phyloP scores from a whole-genome alignment of 1,140 invertebrate genomes.

The Dinoponera quadriceps region DNA sequence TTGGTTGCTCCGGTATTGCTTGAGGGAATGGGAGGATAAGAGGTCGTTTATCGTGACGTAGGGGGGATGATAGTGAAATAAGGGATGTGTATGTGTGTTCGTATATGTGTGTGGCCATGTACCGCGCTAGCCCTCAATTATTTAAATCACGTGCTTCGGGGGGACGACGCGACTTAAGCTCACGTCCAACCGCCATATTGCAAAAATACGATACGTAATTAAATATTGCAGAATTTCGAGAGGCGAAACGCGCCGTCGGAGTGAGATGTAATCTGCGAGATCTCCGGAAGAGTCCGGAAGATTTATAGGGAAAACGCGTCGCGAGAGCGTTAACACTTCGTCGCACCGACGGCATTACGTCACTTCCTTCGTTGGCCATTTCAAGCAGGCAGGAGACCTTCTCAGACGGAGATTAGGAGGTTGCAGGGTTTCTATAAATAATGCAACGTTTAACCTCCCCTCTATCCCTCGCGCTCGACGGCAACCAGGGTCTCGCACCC shows the following conservation, averaged over 20 bases:
- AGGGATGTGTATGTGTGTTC: not conserved
- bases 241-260: constrained; percentile 10
- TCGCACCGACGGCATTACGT: constrained; percentile 62
- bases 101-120: not conserved
- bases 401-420: constrained; percentile 75
- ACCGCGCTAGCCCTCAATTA: constrained; percentile 40
- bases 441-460: constrained; percentile 68
- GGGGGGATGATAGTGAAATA: constrained; percentile 20
- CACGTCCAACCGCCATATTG: not conserved
- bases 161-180: constrained; percentile 7
- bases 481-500: constrained; percentile 30
- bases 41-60: not conserved
- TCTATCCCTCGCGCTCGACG: not conserved
- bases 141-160: constrained; percentile 53
- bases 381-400: constrained; percentile 73
- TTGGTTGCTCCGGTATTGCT: no score
- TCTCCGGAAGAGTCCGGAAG: constrained; percentile 8
- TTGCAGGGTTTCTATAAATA: constrained; percentile 75
- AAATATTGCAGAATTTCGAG: constrained; percentile 31
- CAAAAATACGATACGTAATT: not conserved
- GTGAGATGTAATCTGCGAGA: constrained; percentile 31
- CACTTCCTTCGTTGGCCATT: constrained; percentile 68
- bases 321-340: constrained; percentile 67
- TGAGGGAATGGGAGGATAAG: constrained; percentile 32
- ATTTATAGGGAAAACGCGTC: constrained; percentile 34